Conservation (phyloP, 2,113 vertebrate species). For the Sinocyclocheilus anshuiensis region DNA sequence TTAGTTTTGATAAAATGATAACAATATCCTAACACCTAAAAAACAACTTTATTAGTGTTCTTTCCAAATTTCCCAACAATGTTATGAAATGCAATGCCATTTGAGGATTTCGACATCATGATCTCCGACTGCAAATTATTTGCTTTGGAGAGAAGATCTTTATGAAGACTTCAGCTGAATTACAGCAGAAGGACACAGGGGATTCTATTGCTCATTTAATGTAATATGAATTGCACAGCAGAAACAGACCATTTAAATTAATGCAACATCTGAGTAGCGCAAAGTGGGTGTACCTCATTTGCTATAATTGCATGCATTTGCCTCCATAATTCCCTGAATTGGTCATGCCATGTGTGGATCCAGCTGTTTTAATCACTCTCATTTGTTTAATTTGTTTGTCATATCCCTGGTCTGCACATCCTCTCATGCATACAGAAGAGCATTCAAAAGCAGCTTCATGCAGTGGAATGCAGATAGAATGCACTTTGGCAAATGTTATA, state of each 20-base stretch:
- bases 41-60: background rate
- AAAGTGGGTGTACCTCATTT: slow-evolving; percentile 56
- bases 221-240: slow-evolving; percentile 48
- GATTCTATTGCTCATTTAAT: slow-evolving; percentile 52
- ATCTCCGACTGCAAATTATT: slow-evolving; percentile 24
- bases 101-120: slow-evolving; percentile 5
- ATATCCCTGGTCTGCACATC: slow-evolving; percentile 22
- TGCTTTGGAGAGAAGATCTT: slow-evolving; percentile 20
- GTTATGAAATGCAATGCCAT: background rate
- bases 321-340: slow-evolving; percentile 54
- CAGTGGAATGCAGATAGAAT: background rate
- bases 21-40: background rate
- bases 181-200: slow-evolving; percentile 38
- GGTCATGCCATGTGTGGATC: slow-evolving; percentile 58
- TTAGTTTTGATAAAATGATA: background rate
- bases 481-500: background rate
- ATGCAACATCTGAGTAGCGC: slow-evolving; percentile 50
- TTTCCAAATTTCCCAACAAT: background rate
- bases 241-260: slow-evolving; percentile 50
- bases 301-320: slow-evolving; percentile 54
- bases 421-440: slow-evolving; percentile 37
- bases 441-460: slow-evolving; percentile 4
- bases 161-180: slow-evolving; percentile 30
- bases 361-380: slow-evolving; percentile 56
- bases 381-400: slow-evolving; percentile 55